Percentiles rank a stretch among this genome's conserved stretches.
These are phyloP conservation scores for Aphelenchoides besseyi DNA, from an alignment of 1,140 invertebrate genomes.

Conservation along the genomic window DNA sequence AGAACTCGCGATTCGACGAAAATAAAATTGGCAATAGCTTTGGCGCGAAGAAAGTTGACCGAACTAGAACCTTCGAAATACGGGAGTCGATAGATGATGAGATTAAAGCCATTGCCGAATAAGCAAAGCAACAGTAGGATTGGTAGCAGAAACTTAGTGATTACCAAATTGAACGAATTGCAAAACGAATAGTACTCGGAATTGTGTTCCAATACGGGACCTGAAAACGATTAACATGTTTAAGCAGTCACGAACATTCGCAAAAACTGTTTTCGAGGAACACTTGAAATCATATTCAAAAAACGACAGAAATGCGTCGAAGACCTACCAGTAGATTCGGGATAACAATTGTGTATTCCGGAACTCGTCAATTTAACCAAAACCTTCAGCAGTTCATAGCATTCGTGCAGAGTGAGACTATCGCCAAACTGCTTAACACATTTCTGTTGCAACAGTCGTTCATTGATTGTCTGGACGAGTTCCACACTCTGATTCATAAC, in stretches of 20 bases:
- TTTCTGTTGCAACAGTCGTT: constrained; percentile 39
- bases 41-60: constrained; percentile 58
- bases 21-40: constrained; percentile 57
- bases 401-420: constrained; percentile 26
- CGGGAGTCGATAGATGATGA: constrained; percentile 57
- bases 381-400: constrained; percentile 33
- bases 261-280: constrained; percentile 29
- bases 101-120: constrained; percentile 56
- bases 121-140: constrained; percentile 54
- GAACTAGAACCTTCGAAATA: constrained; percentile 57
- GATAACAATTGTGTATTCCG: constrained; percentile 11
- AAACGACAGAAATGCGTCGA: no score
- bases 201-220: constrained; percentile 34
- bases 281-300: no score
- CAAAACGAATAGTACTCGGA: constrained; percentile 35
- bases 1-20: constrained; percentile 56
- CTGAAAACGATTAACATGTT: no score
- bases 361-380: constrained; percentile 37
- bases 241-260: neutral
- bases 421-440: constrained; percentile 37
- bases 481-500: neutral
- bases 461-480: constrained; percentile 36
- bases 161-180: constrained; percentile 36
- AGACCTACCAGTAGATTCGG: constrained; percentile 28
- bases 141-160: constrained; percentile 41